These are phyloP conservation scores for Belgica antarctica DNA, from an alignment of 2,888 invertebrate species.

Conservation along the genomic window DNA sequence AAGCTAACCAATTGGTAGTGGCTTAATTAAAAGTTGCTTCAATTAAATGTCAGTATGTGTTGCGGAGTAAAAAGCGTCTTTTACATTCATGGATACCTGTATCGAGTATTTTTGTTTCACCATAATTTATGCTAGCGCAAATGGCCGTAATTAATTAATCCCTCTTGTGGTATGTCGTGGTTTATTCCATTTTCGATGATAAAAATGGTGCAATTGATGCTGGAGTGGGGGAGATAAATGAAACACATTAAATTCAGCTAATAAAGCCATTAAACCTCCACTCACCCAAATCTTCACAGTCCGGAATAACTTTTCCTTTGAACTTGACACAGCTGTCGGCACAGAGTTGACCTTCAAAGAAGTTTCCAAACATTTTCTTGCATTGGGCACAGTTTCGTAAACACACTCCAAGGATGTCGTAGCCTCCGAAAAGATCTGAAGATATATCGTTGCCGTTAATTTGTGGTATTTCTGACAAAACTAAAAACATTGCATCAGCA, in stretches of 20 bases:
- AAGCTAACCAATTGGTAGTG: not conserved
- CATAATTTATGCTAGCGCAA: not conserved
- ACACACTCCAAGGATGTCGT: conserved; percentile 66
- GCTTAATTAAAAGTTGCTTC: not conserved
- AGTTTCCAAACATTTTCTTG: conserved; percentile 82
- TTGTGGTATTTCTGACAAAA: too few species aligned
- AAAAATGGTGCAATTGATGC: conserved; percentile 17
- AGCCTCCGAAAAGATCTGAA: conserved; percentile 54
- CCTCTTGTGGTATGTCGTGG: not conserved
- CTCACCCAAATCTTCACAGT: conserved; percentile 66
- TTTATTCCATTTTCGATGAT: not conserved
- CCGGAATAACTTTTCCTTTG: conserved; percentile 79
- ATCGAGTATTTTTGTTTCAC: too few species aligned
- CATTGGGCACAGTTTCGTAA: conserved; percentile 86
- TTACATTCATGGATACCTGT: not conserved
- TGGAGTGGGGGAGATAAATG: not conserved
- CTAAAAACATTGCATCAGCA: too few species aligned
- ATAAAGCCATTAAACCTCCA: not conserved
- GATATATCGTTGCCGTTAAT: too few species aligned
- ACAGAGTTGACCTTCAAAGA: conserved; percentile 82
- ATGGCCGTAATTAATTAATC: not conserved
- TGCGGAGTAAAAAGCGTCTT: not conserved
- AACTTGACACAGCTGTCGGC: conserved; percentile 81
- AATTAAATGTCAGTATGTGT: not conserved
- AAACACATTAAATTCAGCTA: not conserved